phyloP scores from a whole-genome alignment of 1,140 invertebrate genomes.

The Trichomalopsis sarcophagae region DNA sequence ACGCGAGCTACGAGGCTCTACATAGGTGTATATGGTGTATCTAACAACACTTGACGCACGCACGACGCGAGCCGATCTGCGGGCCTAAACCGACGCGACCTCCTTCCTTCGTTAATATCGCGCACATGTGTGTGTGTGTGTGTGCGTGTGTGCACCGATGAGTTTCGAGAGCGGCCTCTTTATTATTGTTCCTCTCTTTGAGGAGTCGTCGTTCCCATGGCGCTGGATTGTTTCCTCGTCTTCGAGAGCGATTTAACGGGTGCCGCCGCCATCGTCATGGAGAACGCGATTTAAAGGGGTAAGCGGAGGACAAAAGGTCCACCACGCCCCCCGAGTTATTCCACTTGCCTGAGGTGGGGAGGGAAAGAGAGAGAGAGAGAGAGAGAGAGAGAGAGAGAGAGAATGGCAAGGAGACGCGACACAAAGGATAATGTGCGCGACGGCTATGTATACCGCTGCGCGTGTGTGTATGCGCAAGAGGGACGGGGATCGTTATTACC shows the following conservation, averaged over 20 bases:
- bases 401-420: neutral
- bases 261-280: slow-evolving; percentile 6
- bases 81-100: slow-evolving; percentile 32
- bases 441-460: neutral
- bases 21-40: neutral
- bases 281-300: slow-evolving; percentile 41
- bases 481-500: too few species aligned
- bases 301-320: slow-evolving; percentile 31
- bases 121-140: too few species aligned
- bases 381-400: slow-evolving; percentile 3
- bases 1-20: neutral
- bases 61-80: slow-evolving; percentile 13
- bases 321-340: slow-evolving; percentile 42
- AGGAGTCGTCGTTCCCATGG: neutral
- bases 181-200: neutral
- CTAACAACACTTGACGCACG: slow-evolving; percentile 20
- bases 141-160: neutral
- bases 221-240: neutral
- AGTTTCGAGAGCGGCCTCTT: neutral
- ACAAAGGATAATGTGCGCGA: slow-evolving; percentile 43
- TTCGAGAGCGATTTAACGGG: slow-evolving; percentile 26
- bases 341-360: neutral
- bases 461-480: neutral
- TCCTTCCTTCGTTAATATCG: slow-evolving; percentile 26
- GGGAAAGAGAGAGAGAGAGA: slow-evolving; percentile 20